Evolutionary conservation across 1,140 invertebrate genomes (phyloP).

Genomic region (Drosophila funebris): DNA sequence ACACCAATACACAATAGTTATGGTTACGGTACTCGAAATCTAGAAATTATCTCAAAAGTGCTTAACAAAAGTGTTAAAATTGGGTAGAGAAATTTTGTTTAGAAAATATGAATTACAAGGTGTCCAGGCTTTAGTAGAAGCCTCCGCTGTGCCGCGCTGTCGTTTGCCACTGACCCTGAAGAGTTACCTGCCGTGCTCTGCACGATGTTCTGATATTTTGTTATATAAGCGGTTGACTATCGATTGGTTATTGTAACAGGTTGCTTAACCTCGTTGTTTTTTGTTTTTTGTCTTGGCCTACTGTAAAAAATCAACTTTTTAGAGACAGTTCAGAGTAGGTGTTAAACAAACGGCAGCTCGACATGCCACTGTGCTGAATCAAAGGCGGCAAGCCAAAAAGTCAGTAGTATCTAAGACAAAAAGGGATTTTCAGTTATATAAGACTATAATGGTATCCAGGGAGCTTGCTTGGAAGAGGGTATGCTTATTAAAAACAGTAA

Average conservation of each 20-base stretch:
- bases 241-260: conserved; percentile 33
- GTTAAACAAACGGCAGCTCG: conserved; percentile 51
- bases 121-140: conserved; percentile 5
- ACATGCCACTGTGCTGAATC: conserved; percentile 32
- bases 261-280: conserved; percentile 9
- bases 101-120: conserved; percentile 57
- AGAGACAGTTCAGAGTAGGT: conserved; percentile 28
- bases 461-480: conserved; percentile 10
- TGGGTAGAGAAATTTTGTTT: conserved; percentile 40
- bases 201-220: conserved; percentile 6
- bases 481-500: not conserved
- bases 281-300: conserved; percentile 6
- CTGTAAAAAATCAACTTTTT: conserved; percentile 36
- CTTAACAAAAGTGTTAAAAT: conserved; percentile 53
- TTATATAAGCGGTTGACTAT: conserved; percentile 15
- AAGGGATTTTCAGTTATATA: conserved; percentile 3
- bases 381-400: conserved; percentile 3
- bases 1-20: conserved; percentile 15
- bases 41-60: conserved; percentile 28
- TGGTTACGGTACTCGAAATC: conserved; percentile 14
- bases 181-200: conserved; percentile 49
- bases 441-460: conserved; percentile 1
- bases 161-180: conserved; percentile 18
- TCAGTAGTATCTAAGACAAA: not conserved
- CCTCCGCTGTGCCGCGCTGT: conserved; percentile 35